phyloP scores from a whole-genome alignment of 1,140 invertebrate species.

The Drosophila saltans region DNA sequence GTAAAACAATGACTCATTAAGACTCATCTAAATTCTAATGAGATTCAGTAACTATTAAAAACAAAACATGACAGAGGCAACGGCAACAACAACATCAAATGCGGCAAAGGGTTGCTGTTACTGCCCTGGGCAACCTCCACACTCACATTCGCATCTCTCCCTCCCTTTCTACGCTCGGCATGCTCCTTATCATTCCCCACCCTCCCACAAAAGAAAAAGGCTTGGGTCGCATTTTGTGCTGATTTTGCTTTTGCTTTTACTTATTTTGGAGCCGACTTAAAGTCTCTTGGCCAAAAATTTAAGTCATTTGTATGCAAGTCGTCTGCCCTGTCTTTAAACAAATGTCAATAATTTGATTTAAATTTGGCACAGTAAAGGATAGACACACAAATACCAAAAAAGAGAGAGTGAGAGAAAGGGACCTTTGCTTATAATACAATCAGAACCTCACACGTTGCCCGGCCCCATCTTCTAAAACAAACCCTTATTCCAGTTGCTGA shows the following conservation, averaged over 20 bases:
- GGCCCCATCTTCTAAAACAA: background rate
- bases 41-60: constrained; percentile 83
- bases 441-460: constrained; percentile 30
- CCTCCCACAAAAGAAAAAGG: constrained; percentile 23
- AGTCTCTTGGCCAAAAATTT: constrained; percentile 52
- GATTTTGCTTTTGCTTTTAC: constrained; percentile 55
- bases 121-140: constrained; percentile 56
- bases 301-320: constrained; percentile 76
- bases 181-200: constrained; percentile 50
- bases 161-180: constrained; percentile 1
- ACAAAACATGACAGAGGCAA: constrained; percentile 72
- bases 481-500: constrained; percentile 55
- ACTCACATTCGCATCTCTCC: background rate
- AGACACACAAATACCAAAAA: background rate
- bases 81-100: constrained; percentile 36
- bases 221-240: constrained; percentile 67
- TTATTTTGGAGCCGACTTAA: constrained; percentile 41
- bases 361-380: constrained; percentile 60
- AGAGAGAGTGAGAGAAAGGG: constrained; percentile 12
- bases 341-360: constrained; percentile 82
- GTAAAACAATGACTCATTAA: constrained; percentile 83
- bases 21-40: constrained; percentile 83
- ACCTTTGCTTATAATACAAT: constrained; percentile 59
- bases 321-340: constrained; percentile 68
- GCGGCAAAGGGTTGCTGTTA: constrained; percentile 76